Base-by-base conservation (phyloP, 2,113 vertebrate species). In the Passer domesticus region DNA sequence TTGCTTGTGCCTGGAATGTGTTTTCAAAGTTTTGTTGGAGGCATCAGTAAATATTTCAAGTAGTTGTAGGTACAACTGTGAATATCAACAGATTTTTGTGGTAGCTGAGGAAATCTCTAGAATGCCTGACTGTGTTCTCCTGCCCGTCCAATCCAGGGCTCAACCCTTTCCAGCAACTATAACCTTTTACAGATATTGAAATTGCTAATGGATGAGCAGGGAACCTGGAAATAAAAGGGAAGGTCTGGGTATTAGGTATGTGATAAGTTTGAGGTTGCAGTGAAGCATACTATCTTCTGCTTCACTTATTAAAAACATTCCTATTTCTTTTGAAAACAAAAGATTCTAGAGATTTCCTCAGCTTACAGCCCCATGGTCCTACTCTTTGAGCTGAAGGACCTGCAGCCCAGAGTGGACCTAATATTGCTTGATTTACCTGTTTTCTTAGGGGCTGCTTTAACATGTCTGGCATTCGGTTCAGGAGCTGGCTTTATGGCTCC, bases 21-120 rank as follows among this genome's bases (percentile, higher is more conserved):
- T 86, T 84, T 89, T 67, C 44, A 44, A 83, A 93, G 43, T 92
- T 94, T 70, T 90, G 63, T 81, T 88, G 47, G 44, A 72, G 33
- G 39, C 25, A 78, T 87, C 47, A 78, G 55, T 89, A 89, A 88
- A 72, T 93, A 70, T 90, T 88, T n/a, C 46, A 77, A 78, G 24
- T 52, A 83, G 39, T 83, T 90, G 47, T 23, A 68, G 27, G 25
- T 67, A 53, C 66, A 86, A 24, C 66, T 75, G 28, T 87, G 81
- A 87, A 58, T 91, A 76, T 47, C 39, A 69, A 58, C 60, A 78
- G n/a, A 39, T 52, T 41, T 64, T 75, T 68, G 17, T 64, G 25
- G 60, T 62, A 87, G 49, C n/a, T 60, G 20, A 53, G 28, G 64
- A 92, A 92, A n/a, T 47, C 46, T 90, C 75, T 86, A 49, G 72